These are phyloP conservation scores for Corythornis leucogaster DNA, from an alignment of 2,797 vertebrate genomes.

Conservation along the genomic window DNA sequence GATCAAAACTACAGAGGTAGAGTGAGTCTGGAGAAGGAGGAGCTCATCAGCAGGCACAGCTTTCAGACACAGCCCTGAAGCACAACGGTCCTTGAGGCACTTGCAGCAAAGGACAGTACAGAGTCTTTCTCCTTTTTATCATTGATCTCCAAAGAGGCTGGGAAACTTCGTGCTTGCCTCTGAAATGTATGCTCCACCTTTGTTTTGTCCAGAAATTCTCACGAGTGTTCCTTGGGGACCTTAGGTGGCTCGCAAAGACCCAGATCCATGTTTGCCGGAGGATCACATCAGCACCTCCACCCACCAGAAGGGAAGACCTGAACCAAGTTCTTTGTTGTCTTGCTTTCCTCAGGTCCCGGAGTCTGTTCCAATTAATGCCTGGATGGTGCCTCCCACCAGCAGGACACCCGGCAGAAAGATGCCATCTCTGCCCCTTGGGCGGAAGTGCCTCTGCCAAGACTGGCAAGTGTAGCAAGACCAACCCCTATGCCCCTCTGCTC, in stretches of 20 bases:
- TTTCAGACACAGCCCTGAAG: background rate
- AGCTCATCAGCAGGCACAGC: background rate
- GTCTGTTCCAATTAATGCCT: background rate
- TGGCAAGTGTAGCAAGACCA: fast-evolving
- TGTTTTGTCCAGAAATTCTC: background rate
- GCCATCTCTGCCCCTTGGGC: background rate
- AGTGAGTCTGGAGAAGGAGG: background rate
- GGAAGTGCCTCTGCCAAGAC: background rate
- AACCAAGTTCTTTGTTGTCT: background rate
- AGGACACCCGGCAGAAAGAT: background rate
- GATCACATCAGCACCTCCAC: background rate
- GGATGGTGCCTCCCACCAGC: background rate
- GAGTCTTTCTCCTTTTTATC: background rate
- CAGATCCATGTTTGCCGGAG: background rate
- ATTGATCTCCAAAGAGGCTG: background rate
- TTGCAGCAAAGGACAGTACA: background rate
- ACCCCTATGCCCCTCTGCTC: no score
- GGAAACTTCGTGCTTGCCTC: background rate
- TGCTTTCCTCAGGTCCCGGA: background rate
- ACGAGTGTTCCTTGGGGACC: background rate
- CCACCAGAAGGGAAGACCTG: background rate
- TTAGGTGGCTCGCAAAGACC: background rate
- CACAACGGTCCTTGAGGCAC: background rate
- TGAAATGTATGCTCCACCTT: background rate
- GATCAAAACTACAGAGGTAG: background rate